These are phyloP conservation scores for Megalurothrips usitatus DNA, from an alignment of 2,888 invertebrate genomes.

Conservation along the genomic window DNA sequence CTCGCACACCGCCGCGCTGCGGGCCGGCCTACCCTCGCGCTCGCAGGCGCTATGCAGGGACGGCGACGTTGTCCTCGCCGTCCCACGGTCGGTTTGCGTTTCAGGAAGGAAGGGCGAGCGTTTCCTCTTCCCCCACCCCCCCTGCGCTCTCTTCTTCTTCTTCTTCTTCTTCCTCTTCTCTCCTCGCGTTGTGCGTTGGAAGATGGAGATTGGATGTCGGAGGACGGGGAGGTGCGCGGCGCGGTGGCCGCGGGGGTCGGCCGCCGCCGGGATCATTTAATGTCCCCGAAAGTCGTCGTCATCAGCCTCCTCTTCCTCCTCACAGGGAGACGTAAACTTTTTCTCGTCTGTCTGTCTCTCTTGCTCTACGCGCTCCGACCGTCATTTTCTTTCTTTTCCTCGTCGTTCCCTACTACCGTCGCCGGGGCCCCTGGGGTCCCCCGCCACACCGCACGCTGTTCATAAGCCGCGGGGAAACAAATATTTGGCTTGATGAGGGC, in stretches of 20 bases:
- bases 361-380: no score
- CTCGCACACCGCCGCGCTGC: no score
- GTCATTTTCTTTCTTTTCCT: not conserved
- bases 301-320: no score
- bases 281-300: no score
- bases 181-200: not conserved
- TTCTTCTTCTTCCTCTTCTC: not conserved
- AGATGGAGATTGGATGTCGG: no score
- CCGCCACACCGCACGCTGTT: not conserved
- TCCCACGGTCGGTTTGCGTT: no score
- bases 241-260: not conserved
- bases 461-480: conserved; percentile 4
- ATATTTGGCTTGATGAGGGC: conserved; percentile 24
- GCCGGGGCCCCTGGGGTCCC: not conserved
- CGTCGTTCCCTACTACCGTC: not conserved
- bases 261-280: no score
- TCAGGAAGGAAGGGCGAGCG: not conserved
- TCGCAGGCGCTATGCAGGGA: no score
- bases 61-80: no score
- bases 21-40: no score
- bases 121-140: not conserved
- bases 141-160: not conserved
- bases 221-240: not conserved
- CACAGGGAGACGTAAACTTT: not conserved
- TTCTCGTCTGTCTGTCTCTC: not conserved